A percentile compares a stretch with the other conserved stretches of the same genome.
Conservation (phyloP, 2,113 vertebrate genomes). For the Sciurus niger region DNA sequence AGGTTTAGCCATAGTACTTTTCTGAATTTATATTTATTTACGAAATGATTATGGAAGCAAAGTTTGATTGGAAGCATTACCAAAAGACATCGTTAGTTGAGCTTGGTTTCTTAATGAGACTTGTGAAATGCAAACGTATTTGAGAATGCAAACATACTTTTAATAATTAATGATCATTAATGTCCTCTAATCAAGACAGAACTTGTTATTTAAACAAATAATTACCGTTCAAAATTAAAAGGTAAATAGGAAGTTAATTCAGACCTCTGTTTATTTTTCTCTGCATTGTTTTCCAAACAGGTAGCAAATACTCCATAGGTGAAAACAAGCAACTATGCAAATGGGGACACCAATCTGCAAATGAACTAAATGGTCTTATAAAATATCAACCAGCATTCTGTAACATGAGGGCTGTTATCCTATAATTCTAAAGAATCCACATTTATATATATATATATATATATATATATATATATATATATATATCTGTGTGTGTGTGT, state of each 20-base stretch:
- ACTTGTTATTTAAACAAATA: slow-evolving; percentile 62
- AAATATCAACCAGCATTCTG: background rate
- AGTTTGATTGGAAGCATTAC: slow-evolving; percentile 44
- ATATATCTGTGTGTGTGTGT: too few relatives aligned
- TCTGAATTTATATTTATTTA: slow-evolving; percentile 32
- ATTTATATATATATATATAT: background rate
- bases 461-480: background rate
- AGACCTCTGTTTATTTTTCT: slow-evolving; percentile 48
- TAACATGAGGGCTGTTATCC: background rate
- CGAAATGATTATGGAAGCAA: slow-evolving; percentile 35
- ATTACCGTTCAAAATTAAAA: slow-evolving; percentile 66
- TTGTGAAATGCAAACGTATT: slow-evolving; percentile 66
- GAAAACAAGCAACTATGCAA: background rate
- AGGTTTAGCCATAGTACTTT: background rate
- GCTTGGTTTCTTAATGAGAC: slow-evolving; percentile 27
- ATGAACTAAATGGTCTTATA: background rate
- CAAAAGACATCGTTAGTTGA: background rate
- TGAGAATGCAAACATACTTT: slow-evolving; percentile 68
- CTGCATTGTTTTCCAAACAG: slow-evolving; percentile 30
- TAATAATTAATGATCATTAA: slow-evolving; percentile 66
- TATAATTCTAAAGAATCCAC: background rate
- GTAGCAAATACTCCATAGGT: background rate
- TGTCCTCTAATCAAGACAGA: slow-evolving; percentile 61
- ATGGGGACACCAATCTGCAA: background rate
- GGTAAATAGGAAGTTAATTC: slow-evolving; percentile 46